A percentile compares a stretch with the other conserved stretches of the same genome.
phyloP scores from a whole-genome alignment of 2,113 vertebrate genomes.

The Mus pahari region DNA sequence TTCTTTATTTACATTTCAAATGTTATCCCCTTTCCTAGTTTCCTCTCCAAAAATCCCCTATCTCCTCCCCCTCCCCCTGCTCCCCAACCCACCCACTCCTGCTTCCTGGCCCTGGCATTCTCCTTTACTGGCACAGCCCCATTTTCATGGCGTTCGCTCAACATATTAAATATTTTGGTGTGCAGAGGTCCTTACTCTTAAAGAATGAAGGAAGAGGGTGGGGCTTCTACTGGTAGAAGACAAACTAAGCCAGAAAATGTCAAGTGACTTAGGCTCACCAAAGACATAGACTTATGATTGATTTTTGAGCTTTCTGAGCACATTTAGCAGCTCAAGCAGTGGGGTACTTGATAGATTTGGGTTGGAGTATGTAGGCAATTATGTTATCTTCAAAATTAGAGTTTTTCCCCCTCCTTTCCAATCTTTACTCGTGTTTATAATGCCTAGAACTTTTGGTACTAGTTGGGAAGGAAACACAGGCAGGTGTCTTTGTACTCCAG shows the following conservation, averaged over 20 bases:
- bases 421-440: not conserved
- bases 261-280: not conserved
- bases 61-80: no score
- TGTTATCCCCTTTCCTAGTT: no score
- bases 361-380: not conserved
- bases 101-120: no score
- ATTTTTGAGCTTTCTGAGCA: not conserved
- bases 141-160: not conserved
- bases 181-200: not conserved
- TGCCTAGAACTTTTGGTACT: not conserved
- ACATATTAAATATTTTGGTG: not conserved
- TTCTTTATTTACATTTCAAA: no score
- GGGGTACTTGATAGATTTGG: not conserved
- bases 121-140: not conserved
- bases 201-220: not conserved
- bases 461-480: not conserved
- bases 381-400: constrained; percentile 19
- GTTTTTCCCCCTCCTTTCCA: not conserved
- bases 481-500: not conserved
- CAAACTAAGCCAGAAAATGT: not conserved
- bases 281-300: not conserved
- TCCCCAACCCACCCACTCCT: no score
- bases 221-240: not conserved
- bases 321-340: not conserved
- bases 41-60: no score